Evolutionary conservation across 2,888 invertebrate genomes (phyloP).

Genomic region (Seira sanloemensis): DNA sequence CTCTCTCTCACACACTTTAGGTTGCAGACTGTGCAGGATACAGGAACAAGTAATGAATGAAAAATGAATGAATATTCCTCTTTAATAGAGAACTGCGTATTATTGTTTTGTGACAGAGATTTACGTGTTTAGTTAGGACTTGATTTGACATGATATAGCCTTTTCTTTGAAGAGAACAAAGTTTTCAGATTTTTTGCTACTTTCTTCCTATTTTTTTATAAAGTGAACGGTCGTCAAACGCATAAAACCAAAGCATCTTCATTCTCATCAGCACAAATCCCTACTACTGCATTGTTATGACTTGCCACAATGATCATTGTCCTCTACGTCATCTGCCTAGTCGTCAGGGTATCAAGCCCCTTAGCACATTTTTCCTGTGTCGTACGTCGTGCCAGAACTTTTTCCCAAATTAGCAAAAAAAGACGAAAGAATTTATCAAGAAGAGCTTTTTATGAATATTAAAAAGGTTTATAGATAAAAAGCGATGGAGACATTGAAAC

Average conservation of each 20-base stretch:
- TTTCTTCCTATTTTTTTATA: conserved; percentile 23
- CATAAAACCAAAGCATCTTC: no score
- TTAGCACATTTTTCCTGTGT: background rate
- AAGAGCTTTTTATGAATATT: background rate
- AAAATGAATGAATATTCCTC: conserved; percentile 23
- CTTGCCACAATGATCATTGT: conserved; percentile 18
- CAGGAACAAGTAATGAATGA: conserved; percentile 43
- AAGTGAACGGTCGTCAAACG: background rate
- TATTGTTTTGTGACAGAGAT: conserved; percentile 61
- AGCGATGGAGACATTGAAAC: background rate
- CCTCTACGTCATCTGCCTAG: conserved; percentile 14
- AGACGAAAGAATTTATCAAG: background rate
- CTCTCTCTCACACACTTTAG: background rate
- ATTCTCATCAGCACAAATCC: no score
- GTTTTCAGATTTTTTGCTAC: conserved; percentile 20
- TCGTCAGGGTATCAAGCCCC: background rate
- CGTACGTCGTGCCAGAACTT: background rate
- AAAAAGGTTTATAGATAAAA: background rate
- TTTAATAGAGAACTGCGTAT: conserved; percentile 27
- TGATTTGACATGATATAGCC: conserved; percentile 60
- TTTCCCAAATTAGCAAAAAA: background rate
- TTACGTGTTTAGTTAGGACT: conserved; percentile 54
- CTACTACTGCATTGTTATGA: background rate
- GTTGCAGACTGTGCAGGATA: conserved; percentile 18
- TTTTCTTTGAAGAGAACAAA: conserved; percentile 5